These are phyloP conservation scores for Crocuta crocuta DNA, from an alignment of 2,113 vertebrate genomes.

Conservation along the genomic window DNA sequence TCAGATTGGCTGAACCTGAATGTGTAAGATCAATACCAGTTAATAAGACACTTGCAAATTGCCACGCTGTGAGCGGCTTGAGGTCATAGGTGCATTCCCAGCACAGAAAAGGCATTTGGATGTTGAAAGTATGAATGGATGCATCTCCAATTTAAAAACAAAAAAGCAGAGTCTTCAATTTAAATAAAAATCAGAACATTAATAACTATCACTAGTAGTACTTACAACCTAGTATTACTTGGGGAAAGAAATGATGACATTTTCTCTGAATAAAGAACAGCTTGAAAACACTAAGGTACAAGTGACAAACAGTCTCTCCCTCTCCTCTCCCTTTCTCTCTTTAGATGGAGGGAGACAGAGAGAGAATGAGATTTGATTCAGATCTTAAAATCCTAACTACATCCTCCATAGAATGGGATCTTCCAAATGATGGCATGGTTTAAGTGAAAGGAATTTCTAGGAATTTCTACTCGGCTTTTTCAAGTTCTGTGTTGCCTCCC, in stretches of 20 bases:
- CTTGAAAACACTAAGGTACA: slow-evolving; percentile 25
- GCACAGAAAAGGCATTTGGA: not conserved
- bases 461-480: not conserved
- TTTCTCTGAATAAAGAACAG: not conserved
- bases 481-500: not conserved
- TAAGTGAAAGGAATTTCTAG: not conserved
- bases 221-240: not conserved
- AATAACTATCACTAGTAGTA: not conserved
- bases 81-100: not conserved
- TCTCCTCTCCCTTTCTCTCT: not conserved
- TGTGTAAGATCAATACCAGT: not conserved
- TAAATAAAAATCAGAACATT: not conserved
- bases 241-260: slow-evolving; percentile 9
- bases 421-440: not conserved
- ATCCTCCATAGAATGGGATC: not conserved
- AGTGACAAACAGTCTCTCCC: not conserved
- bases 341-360: not conserved
- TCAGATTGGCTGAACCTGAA: not conserved
- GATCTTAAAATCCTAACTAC: not conserved
- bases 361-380: not conserved
- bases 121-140: not conserved
- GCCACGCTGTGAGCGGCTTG: not conserved
- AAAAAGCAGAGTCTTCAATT: not conserved
- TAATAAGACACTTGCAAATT: not conserved
- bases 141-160: not conserved